phyloP scores from a whole-genome alignment of 2,888 invertebrate genomes.

The Deladenus siricidicola region DNA sequence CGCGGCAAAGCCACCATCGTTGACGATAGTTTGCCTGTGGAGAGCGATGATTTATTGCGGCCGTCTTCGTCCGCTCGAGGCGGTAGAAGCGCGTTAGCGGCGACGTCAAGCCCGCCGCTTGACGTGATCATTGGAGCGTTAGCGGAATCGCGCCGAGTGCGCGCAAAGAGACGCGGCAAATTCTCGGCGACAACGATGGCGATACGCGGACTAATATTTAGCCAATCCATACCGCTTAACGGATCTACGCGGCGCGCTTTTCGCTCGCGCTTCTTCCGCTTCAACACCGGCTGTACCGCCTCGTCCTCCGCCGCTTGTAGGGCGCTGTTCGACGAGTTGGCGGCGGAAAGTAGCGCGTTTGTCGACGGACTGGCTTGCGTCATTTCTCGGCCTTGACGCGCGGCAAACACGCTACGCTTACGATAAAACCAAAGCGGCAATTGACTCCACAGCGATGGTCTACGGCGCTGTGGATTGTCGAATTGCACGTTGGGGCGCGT shows the following conservation, averaged over 20 bases:
- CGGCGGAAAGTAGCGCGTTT: no score
- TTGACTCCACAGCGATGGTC: neutral
- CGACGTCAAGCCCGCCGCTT: no score
- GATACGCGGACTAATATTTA: conserved; percentile 44
- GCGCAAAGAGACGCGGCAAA: no score
- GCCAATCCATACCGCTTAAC: conserved; percentile 42
- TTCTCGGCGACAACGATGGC: conserved; percentile 28
- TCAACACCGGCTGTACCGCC: conserved; percentile 38
- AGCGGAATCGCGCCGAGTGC: no score
- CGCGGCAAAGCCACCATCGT: no score
- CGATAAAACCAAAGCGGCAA: neutral
- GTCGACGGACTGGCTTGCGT: neutral
- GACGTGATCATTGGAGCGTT: no score
- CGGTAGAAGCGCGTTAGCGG: no score
- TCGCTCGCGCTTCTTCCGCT: conserved; percentile 41
- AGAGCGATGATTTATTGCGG: no score
- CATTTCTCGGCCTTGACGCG: neutral
- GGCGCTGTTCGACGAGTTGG: no score
- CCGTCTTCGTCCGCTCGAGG: no score
- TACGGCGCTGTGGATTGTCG: neutral
- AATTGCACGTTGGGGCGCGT: neutral
- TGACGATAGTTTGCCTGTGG: no score
- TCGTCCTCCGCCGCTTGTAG: neutral
- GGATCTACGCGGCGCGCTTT: conserved; percentile 39
- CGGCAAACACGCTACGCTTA: neutral